Conservation (phyloP, 1,140 invertebrate species). For the Philotrypesis tridentata region DNA sequence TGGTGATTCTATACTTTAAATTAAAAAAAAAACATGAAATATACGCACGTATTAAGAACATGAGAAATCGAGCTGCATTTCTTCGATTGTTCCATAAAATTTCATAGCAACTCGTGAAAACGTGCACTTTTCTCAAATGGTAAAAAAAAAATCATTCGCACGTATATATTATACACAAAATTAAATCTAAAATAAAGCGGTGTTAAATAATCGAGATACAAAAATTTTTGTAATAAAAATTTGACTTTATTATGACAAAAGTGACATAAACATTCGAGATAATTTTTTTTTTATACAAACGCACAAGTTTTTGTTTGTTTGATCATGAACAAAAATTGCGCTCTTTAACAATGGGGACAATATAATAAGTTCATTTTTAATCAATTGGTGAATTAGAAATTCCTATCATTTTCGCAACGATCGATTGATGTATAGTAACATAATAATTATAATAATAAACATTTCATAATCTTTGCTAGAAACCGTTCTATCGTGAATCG, state of each 20-base stretch:
- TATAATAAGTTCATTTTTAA: background rate
- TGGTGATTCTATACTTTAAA: too few relatives aligned
- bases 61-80: too few relatives aligned
- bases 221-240: constrained; percentile 20
- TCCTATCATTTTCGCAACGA: background rate
- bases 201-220: background rate
- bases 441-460: background rate
- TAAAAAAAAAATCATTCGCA: too few relatives aligned
- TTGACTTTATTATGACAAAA: constrained; percentile 22
- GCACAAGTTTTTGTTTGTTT: constrained; percentile 1
- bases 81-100: too few relatives aligned
- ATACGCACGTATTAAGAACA: too few relatives aligned
- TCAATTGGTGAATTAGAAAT: constrained; percentile 18
- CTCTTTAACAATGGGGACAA: constrained; percentile 20
- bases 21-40: too few relatives aligned
- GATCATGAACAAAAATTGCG: constrained; percentile 17
- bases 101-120: too few relatives aligned
- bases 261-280: constrained; percentile 21
- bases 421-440: background rate
- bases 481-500: background rate
- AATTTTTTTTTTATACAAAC: constrained; percentile 34
- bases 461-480: background rate
- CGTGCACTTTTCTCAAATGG: too few relatives aligned
- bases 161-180: too few relatives aligned
- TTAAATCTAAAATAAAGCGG: too few relatives aligned